phyloP scores from a whole-genome alignment of 92 coral and sea anemone genomes.

The Parazoanthus swiftii region DNA sequence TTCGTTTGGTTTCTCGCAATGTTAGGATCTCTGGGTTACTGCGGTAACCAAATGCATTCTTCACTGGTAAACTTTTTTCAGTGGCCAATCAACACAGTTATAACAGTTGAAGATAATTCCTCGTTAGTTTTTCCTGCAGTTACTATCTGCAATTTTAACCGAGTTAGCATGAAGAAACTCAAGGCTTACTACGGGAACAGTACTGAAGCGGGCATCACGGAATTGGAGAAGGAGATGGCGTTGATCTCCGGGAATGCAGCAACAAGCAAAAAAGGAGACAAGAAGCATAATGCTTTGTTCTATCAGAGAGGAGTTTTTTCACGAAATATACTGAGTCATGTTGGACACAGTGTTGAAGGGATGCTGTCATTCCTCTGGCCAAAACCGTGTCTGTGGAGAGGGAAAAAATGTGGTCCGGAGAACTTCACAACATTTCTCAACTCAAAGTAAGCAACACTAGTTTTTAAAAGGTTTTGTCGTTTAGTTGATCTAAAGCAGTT shows the following conservation, averaged over 20 bases:
- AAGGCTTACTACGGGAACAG: too few relatives aligned
- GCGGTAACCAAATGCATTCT: background rate
- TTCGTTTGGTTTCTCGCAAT: slow-evolving; percentile 13
- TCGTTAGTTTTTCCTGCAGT: slow-evolving; percentile 29
- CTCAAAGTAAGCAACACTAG: background rate
- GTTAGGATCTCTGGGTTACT: background rate
- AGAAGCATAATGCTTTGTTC: background rate
- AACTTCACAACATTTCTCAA: slow-evolving; percentile 15
- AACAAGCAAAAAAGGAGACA: background rate
- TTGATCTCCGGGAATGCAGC: background rate
- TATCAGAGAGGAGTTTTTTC: slow-evolving; percentile 17
- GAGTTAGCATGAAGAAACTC: background rate
- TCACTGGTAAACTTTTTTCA: background rate
- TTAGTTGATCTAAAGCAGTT: background rate
- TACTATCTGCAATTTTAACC: slow-evolving; percentile 28
- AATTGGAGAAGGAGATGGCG: background rate
- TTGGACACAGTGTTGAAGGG: background rate
- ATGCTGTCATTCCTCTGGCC: slow-evolving; percentile 36
- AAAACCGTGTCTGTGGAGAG: slow-evolving; percentile 37
- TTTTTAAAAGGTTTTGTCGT: too few relatives aligned
- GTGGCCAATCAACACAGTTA: slow-evolving; percentile 28
- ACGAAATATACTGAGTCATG: background rate
- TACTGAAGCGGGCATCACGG: background rate
- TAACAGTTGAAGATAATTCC: background rate
- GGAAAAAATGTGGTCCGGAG: slow-evolving; percentile 4